Percentiles rank a stretch among this genome's conserved stretches.
Evolutionary conservation across 2,797 vertebrate genomes (phyloP).

Genomic region (Erpetoichthys calabaricus): DNA sequence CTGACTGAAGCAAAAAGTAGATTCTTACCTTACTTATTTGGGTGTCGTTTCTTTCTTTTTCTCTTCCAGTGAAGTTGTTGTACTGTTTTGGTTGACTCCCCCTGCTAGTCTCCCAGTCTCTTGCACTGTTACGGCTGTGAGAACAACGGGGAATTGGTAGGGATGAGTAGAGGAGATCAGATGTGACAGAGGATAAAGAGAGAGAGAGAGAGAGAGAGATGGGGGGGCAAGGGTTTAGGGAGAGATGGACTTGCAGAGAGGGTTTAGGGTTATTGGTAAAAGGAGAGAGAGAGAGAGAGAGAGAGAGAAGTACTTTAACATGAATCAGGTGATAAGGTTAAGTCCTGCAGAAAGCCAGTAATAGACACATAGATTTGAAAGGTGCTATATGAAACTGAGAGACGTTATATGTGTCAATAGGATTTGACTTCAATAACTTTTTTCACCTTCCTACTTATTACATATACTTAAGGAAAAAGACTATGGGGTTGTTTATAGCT

Average conservation of each 20-base stretch:
- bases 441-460: too few relatives aligned
- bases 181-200: constrained; percentile 36
- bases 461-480: too few relatives aligned
- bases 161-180: constrained; percentile 60
- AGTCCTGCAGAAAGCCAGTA: constrained; percentile 8
- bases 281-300: background rate
- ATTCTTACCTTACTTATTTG: too few relatives aligned
- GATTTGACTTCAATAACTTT: too few relatives aligned
- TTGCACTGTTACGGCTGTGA: constrained; percentile 37
- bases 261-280: background rate
- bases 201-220: constrained; percentile 18
- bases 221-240: constrained; percentile 16
- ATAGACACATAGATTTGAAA: constrained; percentile 1
- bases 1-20: too few relatives aligned
- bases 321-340: constrained; percentile 22
- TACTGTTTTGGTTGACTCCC: constrained; percentile 14
- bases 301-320: constrained; percentile 15
- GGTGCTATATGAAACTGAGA: background rate
- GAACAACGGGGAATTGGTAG: constrained; percentile 46
- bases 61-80: too few relatives aligned
- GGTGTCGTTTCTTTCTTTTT: too few relatives aligned
- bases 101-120: constrained; percentile 38
- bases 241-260: constrained; percentile 1
- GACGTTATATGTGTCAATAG: too few relatives aligned
- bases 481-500: too few relatives aligned